Conservation (phyloP, 2,797 vertebrate species). For the Lophius americanus region DNA sequence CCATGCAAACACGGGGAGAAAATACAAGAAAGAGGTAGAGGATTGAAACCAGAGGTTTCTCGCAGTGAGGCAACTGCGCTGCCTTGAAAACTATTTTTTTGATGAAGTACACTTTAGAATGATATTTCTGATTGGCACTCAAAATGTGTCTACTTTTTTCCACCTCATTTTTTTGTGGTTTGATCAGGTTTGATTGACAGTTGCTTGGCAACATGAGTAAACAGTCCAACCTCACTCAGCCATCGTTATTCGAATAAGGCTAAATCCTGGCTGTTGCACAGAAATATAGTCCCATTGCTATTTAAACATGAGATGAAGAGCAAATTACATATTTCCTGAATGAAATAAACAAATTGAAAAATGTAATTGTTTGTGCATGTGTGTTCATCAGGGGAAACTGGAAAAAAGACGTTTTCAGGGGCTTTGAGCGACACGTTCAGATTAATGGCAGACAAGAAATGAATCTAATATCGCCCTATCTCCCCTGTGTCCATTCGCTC, state of each 20-base stretch:
- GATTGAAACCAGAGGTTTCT: too few relatives aligned
- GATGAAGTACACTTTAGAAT: too few relatives aligned
- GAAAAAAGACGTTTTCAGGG: background rate
- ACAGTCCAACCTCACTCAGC: background rate
- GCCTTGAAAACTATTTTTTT: too few relatives aligned
- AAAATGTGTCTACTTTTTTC: too few relatives aligned
- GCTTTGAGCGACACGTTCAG: background rate
- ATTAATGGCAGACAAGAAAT: constrained; percentile 20
- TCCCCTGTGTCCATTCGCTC: constrained; percentile 19
- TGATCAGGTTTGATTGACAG: background rate
- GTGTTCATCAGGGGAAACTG: background rate
- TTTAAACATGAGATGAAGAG: background rate
- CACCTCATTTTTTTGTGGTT: background rate
- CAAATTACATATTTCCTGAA: too few relatives aligned
- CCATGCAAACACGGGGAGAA: too few relatives aligned
- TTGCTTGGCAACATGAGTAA: background rate
- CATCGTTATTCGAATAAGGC: background rate
- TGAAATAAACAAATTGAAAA: too few relatives aligned
- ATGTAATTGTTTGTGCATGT: background rate
- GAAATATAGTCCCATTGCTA: background rate
- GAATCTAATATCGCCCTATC: constrained; percentile 10
- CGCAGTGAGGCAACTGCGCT: too few relatives aligned
- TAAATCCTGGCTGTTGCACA: background rate
- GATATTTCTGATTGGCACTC: too few relatives aligned
- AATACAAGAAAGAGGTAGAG: too few relatives aligned